Percentiles rank a stretch among this genome's conserved stretches.
These are phyloP conservation scores for Oscheius sp. DNA, from an alignment of 2,888 invertebrate genomes.

Conservation along the genomic window DNA sequence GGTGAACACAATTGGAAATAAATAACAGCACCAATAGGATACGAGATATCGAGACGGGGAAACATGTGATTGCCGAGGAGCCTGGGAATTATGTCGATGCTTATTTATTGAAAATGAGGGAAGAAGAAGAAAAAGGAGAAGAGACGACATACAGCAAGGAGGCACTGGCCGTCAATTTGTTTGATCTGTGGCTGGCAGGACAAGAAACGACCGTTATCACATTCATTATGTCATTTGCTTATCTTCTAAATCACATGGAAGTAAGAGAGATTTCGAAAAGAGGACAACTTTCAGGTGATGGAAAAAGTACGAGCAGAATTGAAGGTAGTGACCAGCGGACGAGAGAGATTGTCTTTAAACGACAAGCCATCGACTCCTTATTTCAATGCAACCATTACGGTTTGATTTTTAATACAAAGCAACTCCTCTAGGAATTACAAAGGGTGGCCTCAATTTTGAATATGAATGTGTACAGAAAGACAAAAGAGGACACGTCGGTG, in stretches of 20 bases:
- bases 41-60: neutral
- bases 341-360: slow-evolving; percentile 31
- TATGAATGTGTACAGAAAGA: slow-evolving; percentile 8
- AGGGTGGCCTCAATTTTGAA: neutral
- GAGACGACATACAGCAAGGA: slow-evolving; percentile 30
- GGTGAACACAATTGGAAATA: neutral
- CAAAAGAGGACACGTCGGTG: neutral
- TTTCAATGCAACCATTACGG: slow-evolving; percentile 43
- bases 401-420: slow-evolving; percentile 9
- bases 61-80: neutral
- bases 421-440: neutral
- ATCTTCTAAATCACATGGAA: slow-evolving; percentile 43
- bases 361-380: slow-evolving; percentile 43
- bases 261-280: neutral
- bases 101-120: slow-evolving; percentile 46
- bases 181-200: slow-evolving; percentile 59
- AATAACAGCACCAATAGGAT: neutral
- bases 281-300: slow-evolving; percentile 14
- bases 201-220: slow-evolving; percentile 61
- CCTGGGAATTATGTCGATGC: slow-evolving; percentile 51
- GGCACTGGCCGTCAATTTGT: slow-evolving; percentile 40
- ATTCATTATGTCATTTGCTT: slow-evolving; percentile 45
- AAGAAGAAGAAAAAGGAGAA: slow-evolving; percentile 17
- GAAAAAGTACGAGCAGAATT: slow-evolving; percentile 41
- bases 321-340: slow-evolving; percentile 31